Percentiles rank a stretch among this genome's conserved stretches.
Conservation (phyloP, 23 tunicate genomes). For the Oikopleura vanhoeffeni region DNA sequence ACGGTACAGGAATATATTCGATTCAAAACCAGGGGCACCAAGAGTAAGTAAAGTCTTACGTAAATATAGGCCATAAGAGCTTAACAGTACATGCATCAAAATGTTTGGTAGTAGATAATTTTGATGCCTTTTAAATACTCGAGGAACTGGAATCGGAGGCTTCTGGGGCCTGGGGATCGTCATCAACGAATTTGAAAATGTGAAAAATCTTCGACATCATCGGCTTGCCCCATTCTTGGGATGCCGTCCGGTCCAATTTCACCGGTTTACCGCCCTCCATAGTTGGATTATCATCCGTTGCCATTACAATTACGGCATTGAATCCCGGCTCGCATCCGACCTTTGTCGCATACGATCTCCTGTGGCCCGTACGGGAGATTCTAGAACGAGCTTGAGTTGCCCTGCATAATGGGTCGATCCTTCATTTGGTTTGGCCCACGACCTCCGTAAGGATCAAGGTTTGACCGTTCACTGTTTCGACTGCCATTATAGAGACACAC, state of each 20-base stretch:
- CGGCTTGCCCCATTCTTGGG: background rate
- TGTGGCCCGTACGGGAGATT: no score
- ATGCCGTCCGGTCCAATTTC: background rate
- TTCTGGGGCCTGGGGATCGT: conserved; percentile 9
- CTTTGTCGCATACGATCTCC: no score
- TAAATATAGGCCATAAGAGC: conserved; percentile 7
- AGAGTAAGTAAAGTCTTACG: background rate
- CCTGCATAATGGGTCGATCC: background rate
- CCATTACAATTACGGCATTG: no score
- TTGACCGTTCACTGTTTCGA: background rate
- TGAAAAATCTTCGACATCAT: conserved; percentile 3
- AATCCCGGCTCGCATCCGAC: no score
- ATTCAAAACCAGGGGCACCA: conserved; percentile 2
- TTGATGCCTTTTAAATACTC: background rate
- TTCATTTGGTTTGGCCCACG: no score
- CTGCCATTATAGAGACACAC: background rate
- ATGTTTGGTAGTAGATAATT: background rate
- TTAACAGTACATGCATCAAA: background rate
- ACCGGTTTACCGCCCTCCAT: background rate
- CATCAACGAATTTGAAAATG: conserved; percentile 13
- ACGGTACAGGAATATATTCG: conserved; percentile 10
- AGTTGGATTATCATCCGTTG: no score
- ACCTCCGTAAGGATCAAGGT: background rate
- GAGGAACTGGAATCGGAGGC: conserved; percentile 13
- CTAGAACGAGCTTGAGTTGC: background rate